Percentiles rank a stretch among this genome's conserved stretches.
phyloP scores from a whole-genome alignment of 35 echinoderm and acorn worm genomes.

The Eucidaris tribuloides region DNA sequence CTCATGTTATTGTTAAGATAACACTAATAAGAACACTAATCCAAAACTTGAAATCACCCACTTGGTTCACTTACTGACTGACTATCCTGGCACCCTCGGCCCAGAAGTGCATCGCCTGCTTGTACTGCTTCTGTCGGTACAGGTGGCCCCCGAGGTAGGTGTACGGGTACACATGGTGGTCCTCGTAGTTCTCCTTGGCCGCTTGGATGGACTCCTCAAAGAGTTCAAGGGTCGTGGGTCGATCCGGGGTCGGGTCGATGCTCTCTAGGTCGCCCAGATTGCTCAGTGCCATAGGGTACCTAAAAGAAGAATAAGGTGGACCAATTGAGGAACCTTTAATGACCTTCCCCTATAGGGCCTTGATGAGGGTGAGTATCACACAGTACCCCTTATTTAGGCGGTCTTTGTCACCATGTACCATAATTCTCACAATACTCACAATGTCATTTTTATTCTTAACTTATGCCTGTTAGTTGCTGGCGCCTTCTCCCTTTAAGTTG shows the following conservation, averaged over 20 bases:
- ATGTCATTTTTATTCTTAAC: no score
- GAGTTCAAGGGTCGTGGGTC: conserved; percentile 74
- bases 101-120: conserved; percentile 84
- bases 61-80: conserved; percentile 84
- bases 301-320: conserved; percentile 18
- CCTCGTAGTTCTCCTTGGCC: conserved; percentile 53
- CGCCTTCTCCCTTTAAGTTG: no score
- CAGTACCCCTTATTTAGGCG: no score
- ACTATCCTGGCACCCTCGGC: conserved; percentile 63
- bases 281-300: conserved; percentile 92
- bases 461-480: no score
- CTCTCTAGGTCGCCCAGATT: conserved; percentile 94
- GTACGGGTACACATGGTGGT: conserved; percentile 98
- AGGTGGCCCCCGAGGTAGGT: conserved; percentile 93
- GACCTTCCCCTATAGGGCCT: no score
- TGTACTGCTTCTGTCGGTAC: conserved; percentile 71
- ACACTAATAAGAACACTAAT: no score
- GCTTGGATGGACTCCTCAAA: conserved; percentile 80
- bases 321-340: no score
- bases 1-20: no score
- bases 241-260: conserved; percentile 57
- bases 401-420: no score
- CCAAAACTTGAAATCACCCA: no score
- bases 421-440: no score
- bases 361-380: no score